Evolutionary conservation across 2,797 vertebrate genomes (phyloP).

Genomic region (Platalea minor): DNA sequence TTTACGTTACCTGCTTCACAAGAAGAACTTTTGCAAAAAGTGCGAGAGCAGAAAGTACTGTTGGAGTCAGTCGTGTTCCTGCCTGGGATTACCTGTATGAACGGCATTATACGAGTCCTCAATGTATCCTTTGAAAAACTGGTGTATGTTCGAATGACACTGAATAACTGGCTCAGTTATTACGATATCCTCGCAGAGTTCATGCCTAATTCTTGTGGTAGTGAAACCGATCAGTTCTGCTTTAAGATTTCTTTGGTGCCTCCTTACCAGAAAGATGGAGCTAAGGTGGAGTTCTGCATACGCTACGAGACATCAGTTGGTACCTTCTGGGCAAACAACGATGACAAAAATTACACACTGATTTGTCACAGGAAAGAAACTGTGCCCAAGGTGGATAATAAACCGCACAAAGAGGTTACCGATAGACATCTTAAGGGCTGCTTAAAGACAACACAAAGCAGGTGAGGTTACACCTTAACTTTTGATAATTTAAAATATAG

Average conservation of each 20-base stretch:
- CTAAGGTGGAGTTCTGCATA: conserved; percentile 90
- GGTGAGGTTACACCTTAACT: conserved; percentile 78
- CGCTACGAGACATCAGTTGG: conserved; percentile 87
- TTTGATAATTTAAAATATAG: background rate
- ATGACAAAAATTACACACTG: conserved; percentile 86
- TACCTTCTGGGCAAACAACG: conserved; percentile 93
- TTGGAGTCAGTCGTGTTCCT: conserved; percentile 86
- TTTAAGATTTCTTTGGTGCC: conserved; percentile 87
- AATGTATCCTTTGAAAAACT: conserved; percentile 90
- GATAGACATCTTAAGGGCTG: conserved; percentile 88
- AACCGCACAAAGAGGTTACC: conserved; percentile 69
- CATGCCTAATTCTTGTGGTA: conserved; percentile 88
- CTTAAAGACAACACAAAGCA: conserved; percentile 81
- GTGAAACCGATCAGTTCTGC: conserved; percentile 88
- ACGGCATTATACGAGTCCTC: conserved; percentile 87
- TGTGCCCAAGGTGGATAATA: conserved; percentile 53
- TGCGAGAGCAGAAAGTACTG: conserved; percentile 82
- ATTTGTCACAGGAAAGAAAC: conserved; percentile 85
- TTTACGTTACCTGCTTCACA: conserved; percentile 82
- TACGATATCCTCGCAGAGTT: conserved; percentile 91
- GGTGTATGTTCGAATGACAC: conserved; percentile 83
- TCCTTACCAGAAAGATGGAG: conserved; percentile 82
- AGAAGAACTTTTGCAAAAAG: conserved; percentile 82
- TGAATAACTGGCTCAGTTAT: conserved; percentile 87
- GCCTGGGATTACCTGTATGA: conserved; percentile 82